These are phyloP conservation scores for Drosophila virilis DNA, from an alignment of 1,140 invertebrate species.

Conservation along the genomic window DNA sequence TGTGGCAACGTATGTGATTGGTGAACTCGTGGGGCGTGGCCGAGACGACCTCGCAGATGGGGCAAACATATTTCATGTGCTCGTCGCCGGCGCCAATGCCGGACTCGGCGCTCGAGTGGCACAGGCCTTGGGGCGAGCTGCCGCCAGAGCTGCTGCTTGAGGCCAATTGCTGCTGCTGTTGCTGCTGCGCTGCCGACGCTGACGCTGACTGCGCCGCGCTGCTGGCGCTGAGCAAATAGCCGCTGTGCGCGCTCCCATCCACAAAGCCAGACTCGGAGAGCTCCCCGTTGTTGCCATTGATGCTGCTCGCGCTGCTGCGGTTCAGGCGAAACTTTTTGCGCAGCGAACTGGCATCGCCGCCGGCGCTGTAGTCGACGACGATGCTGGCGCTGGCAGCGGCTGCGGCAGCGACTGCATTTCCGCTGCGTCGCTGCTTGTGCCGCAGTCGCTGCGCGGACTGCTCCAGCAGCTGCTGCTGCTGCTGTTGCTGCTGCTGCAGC, in stretches of 20 bases:
- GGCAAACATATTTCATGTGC: constrained; percentile 86
- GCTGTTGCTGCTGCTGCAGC: constrained; percentile 23
- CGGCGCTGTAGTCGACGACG: constrained; percentile 65
- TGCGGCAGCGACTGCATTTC: constrained; percentile 8
- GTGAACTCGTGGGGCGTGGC: constrained; percentile 88
- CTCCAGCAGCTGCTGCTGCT: constrained; percentile 32
- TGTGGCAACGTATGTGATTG: constrained; percentile 88
- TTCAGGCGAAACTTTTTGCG: constrained; percentile 82
- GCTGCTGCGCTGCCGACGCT: constrained; percentile 30
- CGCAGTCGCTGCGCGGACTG: constrained; percentile 42
- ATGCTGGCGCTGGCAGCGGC: constrained; percentile 70
- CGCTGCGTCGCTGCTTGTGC: constrained; percentile 72
- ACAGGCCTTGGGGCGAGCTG: constrained; percentile 64
- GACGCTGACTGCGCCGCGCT: constrained; percentile 17
- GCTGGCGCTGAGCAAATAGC: constrained; percentile 55
- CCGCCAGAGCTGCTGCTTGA: constrained; percentile 56
- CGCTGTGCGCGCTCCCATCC: constrained; percentile 67
- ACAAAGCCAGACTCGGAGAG: constrained; percentile 78
- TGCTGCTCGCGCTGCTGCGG: constrained; percentile 52
- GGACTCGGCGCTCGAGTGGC: constrained; percentile 75
- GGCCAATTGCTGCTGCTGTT: constrained; percentile 9
- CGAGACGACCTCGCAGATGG: constrained; percentile 87
- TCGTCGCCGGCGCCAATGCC: constrained; percentile 75
- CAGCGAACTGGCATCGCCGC: constrained; percentile 72
- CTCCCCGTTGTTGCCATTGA: constrained; percentile 21